Evolutionary conservation across 2,113 vertebrate genomes (phyloP), one percentile per base, ranked within the genome.

Genomic region (Dasyornis broadbenti): DNA sequence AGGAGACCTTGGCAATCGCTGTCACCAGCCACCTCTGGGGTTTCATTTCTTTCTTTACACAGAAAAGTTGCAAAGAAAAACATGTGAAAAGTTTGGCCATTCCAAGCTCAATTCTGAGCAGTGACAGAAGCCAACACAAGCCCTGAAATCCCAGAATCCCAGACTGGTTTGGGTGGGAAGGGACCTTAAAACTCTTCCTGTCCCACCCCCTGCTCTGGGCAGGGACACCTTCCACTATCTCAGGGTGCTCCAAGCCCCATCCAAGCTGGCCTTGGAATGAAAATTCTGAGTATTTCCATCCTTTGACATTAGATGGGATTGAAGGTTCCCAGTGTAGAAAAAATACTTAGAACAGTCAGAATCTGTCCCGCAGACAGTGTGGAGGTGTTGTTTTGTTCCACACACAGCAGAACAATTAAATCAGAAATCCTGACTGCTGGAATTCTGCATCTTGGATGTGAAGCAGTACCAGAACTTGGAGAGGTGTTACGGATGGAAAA

Each of bases 141-240:
- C 5, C 60, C 39, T 45, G 39, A 45, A 30, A 75, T 45, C 37
- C 37, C 79, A 49, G 21, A 23, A 5, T 13, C 26, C 17, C 26
- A 30, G 19, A 30, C 14, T 70, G 54, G 40, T 54, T 8, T 77
- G 40, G 47, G 35, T 22, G 1, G 24, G 70, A 19, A 83, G 15
- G 30, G 47, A 61, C 21, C 47, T 23, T 0, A 53, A 5, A 53
- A 0, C 3, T 5, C 69, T 39, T 0, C 60, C 68, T 35, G 31
- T 15, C 8, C 10, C 65, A 63, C 5, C n/a, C 56, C 49, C 64
- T 39, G 42, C 50, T 50, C 17, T 9, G 66, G 33, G 57, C 86
- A 59, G 28, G 53, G 39, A 47, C 78, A 75, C n/a, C 39, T 68
- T 0, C 70, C 70, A 22, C 47, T 39, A 35, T 5, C 6, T n/a